Evolutionary conservation across 2,888 invertebrate species (phyloP), one percentile per base, ranked within the genome.

Genomic region (Psylliodes chrysocephalus): DNA sequence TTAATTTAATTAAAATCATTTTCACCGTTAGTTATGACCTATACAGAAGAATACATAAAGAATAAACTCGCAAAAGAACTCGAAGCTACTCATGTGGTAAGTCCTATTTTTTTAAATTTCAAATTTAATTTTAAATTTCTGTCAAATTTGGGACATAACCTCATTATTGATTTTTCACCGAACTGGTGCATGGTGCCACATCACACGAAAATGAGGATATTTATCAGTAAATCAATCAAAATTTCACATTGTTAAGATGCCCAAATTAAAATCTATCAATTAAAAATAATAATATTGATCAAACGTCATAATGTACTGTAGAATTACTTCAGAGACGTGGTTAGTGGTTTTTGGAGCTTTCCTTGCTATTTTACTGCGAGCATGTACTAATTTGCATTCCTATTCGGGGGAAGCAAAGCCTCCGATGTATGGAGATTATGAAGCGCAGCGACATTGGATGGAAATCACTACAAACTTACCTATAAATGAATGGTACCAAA

Each of bases 381-480:
- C 91, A 84, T 88, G 89, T 73, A 88, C 93, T 47, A 89, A 90
- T 1, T 85, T 91, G 6, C 90, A 92, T 79, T 87, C 91, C 0
- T 92, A 94, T 82, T 95, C 95, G 5, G 95, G 97, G 1, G 85
- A 89, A 78, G 88, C 86, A 14, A 89, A 87, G 64, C 90, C 95
- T 0, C 98, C 98, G 0, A 93, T 97, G 92, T 96, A 86, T 83
- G 99, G 99, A 1, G 99, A 99, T 82, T 99, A 92, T 82, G 99
- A 99, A 83, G 99, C 99, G 0, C 99, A 99, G 81, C 86, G 99
- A 49, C 99, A 99, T 82, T 99, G 99, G 99, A 97, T 98, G 89
- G 99, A 99, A 85, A 89, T 99, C 61, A 97, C 98, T 0, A 85
- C 90, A 17, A 94, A 98, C 81, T 85, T 98, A 47, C 93, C 94